Conservation (phyloP, 2,797 vertebrate species). For the Oceanodroma leucorhoa region DNA sequence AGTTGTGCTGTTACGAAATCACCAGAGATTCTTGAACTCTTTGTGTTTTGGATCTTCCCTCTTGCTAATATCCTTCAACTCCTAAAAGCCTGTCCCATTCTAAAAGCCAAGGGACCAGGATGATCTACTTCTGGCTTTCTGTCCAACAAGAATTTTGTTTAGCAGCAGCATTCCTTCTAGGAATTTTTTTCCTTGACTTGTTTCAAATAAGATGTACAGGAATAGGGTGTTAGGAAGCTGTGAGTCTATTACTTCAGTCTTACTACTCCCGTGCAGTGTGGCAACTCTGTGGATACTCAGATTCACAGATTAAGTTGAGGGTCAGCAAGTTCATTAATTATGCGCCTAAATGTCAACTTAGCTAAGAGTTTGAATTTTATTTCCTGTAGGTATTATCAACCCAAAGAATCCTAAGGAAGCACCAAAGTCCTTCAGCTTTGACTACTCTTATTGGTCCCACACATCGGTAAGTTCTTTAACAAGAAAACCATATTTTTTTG, state of each 20-base stretch:
- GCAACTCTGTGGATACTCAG: not conserved
- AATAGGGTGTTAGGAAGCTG: not conserved
- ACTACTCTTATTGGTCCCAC: slow-evolving; percentile 98
- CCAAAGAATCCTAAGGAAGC: slow-evolving; percentile 98
- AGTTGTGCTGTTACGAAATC: not conserved
- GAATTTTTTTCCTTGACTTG: not conserved
- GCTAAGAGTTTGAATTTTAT: slow-evolving; percentile 6
- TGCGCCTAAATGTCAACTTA: not conserved
- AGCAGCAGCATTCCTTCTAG: not conserved
- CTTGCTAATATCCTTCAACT: not conserved
- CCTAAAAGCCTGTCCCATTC: not conserved
- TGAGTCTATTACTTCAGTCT: not conserved
- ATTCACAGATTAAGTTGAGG: not conserved
- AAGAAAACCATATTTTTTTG: not conserved
- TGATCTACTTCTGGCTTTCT: not conserved
- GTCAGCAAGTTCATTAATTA: not conserved
- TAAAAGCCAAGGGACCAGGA: not conserved
- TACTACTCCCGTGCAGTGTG: not conserved
- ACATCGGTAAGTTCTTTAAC: slow-evolving; percentile 86
- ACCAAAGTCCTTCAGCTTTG: slow-evolving; percentile 98
- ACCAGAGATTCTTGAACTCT: not conserved
- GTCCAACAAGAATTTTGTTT: not conserved
- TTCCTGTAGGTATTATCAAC: slow-evolving; percentile 88
- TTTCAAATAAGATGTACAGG: not conserved
- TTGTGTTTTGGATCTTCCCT: not conserved